Conservation (phyloP, 2,797 vertebrate species). For the Huso huso region DNA sequence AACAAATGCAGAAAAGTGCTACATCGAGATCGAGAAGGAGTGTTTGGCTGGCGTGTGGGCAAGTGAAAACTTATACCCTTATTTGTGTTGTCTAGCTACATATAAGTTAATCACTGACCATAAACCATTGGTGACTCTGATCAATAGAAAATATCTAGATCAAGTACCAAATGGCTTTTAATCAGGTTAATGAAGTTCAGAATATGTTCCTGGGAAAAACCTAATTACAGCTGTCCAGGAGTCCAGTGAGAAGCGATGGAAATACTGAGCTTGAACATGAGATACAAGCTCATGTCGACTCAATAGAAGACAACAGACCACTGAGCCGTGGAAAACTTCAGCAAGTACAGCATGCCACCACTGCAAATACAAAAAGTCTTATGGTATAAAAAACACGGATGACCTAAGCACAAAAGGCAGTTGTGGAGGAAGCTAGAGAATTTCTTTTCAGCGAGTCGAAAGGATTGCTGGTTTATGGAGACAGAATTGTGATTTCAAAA, state of each 20-base stretch:
- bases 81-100: not conserved
- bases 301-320: not conserved
- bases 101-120: slow-evolving; percentile 2
- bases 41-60: not conserved
- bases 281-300: not conserved
- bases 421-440: not conserved
- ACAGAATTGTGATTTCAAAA: slow-evolving; percentile 35
- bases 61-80: not conserved
- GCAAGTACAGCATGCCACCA: not conserved
- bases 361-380: no score
- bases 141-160: not conserved
- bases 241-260: not conserved
- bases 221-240: not conserved
- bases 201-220: slow-evolving; percentile 1
- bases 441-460: slow-evolving; percentile 8
- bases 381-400: not conserved
- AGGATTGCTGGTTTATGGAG: slow-evolving; percentile 15
- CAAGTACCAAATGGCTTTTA: not conserved
- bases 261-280: not conserved
- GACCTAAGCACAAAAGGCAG: not conserved
- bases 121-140: not conserved
- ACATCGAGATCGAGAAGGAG: not conserved
- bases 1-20: not conserved
- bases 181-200: slow-evolving; percentile 8
- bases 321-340: not conserved